Base-by-base conservation (phyloP, 1,140 invertebrate species). In the Pseudomyrmex cubaensis region DNA sequence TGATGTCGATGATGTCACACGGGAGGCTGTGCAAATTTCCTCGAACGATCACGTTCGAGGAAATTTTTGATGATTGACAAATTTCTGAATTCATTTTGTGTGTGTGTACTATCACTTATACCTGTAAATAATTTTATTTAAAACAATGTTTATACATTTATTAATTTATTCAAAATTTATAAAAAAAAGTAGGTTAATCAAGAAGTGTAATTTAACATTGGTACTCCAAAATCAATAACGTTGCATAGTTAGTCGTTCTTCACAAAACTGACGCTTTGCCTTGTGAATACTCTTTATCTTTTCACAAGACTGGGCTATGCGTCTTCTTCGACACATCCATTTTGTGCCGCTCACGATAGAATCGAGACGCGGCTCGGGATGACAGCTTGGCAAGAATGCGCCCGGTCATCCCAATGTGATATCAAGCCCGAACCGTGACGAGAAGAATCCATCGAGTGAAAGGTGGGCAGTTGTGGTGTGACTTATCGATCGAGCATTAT, bases 311-410 rank as follows among this genome's bases (percentile, higher is more conserved):
- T 44, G 52, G 7, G 54, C 44, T 59, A 70, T 66, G 76, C 54
- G 46, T 80, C 76, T 80, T 72, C 66, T 70, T 80, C 76, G 76
- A 80, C 76, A 80, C 76, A 72, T 80, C 54, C 64, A 72, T 80
- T 80, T 80, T 80, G 46, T 52, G 35, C 20, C 13, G 2, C 35
- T 17, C 35, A 54, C 20, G 64, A 78, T 80, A 80, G 35, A 80
- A 80, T 80, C 76, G 64, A 70, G 54, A 57, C 74, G 50, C 54
- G 54, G 67, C 25, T 62, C 66, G 54, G 66, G 56, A 72, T 80
- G 66, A 72, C 76, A 80, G 76, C 54, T 61, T 22, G 54, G 76
- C 66, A 50, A 80, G 76, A 80, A 80, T 80, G 76, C 66, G 76
- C 76, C 54, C 20, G 66, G 66, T 80, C 76, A 80, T 80, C 76